Conservation (phyloP, 2,888 invertebrate genomes). For the Mythimna ferrago region DNA sequence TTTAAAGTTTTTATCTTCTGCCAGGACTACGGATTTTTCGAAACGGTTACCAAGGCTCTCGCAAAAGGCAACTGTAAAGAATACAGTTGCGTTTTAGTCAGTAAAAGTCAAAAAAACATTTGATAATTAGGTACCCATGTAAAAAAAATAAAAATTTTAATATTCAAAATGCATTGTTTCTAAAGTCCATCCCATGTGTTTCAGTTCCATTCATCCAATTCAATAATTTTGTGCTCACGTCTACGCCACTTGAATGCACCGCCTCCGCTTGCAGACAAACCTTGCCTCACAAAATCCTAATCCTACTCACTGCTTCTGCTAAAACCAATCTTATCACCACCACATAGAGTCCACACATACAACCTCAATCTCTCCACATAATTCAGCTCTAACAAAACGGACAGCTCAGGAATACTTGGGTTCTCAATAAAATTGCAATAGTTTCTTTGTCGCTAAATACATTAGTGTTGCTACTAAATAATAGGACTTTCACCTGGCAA, state of each 20-base stretch:
- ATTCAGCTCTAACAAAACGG: slow-evolving; percentile 55
- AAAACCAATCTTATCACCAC: slow-evolving; percentile 41
- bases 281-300: slow-evolving; percentile 21
- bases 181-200: background rate
- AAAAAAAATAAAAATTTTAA: background rate
- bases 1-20: too few relatives aligned
- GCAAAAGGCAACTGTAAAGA: too few relatives aligned
- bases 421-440: slow-evolving; percentile 68
- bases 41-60: too few relatives aligned
- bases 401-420: slow-evolving; percentile 63
- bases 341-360: slow-evolving; percentile 25
- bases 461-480: slow-evolving; percentile 67
- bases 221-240: background rate
- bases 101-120: background rate
- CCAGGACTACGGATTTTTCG: too few relatives aligned
- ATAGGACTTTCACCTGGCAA: slow-evolving; percentile 65
- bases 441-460: slow-evolving; percentile 70
- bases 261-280: slow-evolving; percentile 37
- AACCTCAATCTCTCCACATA: slow-evolving; percentile 48
- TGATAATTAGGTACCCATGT: background rate
- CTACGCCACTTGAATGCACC: too few relatives aligned
- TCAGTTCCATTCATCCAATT: slow-evolving; percentile 16
- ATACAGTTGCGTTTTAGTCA: too few relatives aligned
- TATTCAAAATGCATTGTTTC: background rate
- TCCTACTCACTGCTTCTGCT: too few relatives aligned